phyloP scores from a whole-genome alignment of 2,113 vertebrate genomes.

The Tonatia bakeri region DNA sequence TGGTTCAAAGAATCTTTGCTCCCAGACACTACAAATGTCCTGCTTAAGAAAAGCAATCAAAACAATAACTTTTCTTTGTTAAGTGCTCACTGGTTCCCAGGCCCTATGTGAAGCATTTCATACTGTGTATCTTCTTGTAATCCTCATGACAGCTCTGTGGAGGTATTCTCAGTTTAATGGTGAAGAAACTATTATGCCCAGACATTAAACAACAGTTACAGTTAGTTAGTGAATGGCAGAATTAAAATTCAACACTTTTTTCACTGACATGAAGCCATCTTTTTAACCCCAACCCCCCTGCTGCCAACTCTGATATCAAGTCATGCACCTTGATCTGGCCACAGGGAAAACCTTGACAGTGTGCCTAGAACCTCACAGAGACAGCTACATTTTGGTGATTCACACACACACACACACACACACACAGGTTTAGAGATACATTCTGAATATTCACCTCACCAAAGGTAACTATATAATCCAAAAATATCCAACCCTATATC shows the following conservation, averaged over 20 bases:
- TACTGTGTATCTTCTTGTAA: not conserved
- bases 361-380: not conserved
- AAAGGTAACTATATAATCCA: not conserved
- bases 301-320: not conserved
- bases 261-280: not conserved
- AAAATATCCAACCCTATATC: not conserved
- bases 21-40: not conserved
- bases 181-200: not conserved
- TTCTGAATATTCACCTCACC: not conserved
- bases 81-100: not conserved
- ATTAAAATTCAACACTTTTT: not conserved
- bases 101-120: not conserved
- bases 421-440: not conserved
- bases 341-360: not conserved
- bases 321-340: no score
- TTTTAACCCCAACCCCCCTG: not conserved
- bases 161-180: not conserved
- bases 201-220: not conserved
- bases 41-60: not conserved
- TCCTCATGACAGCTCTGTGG: not conserved
- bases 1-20: not conserved
- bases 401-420: not conserved
- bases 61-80: not conserved
- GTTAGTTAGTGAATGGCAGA: not conserved
- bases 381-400: not conserved